phyloP scores from a whole-genome alignment of 2,888 invertebrate species.

The Melinopterus prodromus region DNA sequence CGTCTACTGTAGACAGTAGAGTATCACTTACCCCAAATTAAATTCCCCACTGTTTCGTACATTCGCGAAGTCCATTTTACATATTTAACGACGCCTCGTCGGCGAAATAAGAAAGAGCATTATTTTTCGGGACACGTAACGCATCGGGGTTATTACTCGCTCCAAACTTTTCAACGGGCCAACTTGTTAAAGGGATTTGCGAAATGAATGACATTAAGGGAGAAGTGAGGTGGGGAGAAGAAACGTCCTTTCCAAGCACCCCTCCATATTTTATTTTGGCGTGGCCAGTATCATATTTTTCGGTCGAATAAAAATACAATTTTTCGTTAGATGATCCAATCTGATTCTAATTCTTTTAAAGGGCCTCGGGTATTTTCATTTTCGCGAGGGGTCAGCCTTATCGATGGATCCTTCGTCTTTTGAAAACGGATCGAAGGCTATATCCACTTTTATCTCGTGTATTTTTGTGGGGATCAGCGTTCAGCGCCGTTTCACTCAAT shows the following conservation, averaged over 20 bases:
- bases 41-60: background rate
- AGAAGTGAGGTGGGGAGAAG: background rate
- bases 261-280: background rate
- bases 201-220: conserved; percentile 38
- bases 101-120: conserved; percentile 14
- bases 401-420: background rate
- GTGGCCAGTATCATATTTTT: background rate
- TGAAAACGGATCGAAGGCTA: background rate
- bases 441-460: conserved; percentile 11
- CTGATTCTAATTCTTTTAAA: conserved; percentile 4
- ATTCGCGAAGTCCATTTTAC: conserved; percentile 4
- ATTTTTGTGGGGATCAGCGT: conserved; percentile 18
- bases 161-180: conserved; percentile 36
- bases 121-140: conserved; percentile 34
- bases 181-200: conserved; percentile 42
- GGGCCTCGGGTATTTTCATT: background rate
- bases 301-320: background rate
- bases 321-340: background rate
- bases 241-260: conserved; percentile 5
- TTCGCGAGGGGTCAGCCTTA: background rate
- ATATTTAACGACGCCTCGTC: conserved; percentile 11
- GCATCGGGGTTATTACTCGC: conserved; percentile 39
- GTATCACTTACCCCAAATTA: background rate
- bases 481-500: conserved; percentile 24
- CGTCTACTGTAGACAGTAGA: background rate